Base-by-base conservation (phyloP, 30 jellyfish, hydroid and myxozoan genomes). In the Aurelia coerulea region DNA sequence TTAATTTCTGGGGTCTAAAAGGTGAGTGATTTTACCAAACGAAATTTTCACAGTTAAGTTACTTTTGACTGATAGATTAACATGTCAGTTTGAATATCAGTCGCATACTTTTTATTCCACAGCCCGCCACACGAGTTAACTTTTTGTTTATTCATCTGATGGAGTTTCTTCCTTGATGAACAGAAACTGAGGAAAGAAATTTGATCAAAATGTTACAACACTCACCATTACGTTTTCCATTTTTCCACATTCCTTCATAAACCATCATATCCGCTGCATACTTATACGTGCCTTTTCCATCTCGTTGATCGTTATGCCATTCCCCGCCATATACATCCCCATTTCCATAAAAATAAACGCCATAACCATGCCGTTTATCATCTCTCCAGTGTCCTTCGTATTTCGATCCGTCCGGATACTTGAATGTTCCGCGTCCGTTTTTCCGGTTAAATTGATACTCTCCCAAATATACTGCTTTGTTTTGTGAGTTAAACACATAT, bases 301-400 rank as follows among this genome's bases (percentile, higher is more conserved):
- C 96, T 50, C 98, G 41, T 50, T 77, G 91, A 62, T 91, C 98
- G n/a, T 79, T 80, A 32, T 51, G 39, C 98, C 98, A 91, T n/a
- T 91, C 98, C 31, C 98, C 98, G 5, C 64, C 91, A 67, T 91
- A 91, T 2, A 91, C 88, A 69, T 92, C 98, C 16, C 93, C 96
- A 79, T 92, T 92, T 8, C 87, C 92, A 66, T 92, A 92, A 66
- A 32, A 66, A 65, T 92, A 92, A 33, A 78, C 73, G 16, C 98
- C 98, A 49, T 74, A 68, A 15, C 98, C 98, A 17, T 92, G 97
- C 46, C 98, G 72, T 76, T 92, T 92, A 64, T 92, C 97, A n/a
- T 92, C 95, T 68, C 86, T 92, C 98, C 98, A 92, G 15, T 92
- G 77, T 33, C 98, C 98, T 52, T 92, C 98, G 56, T 73, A 92